Evolutionary conservation across 2,888 invertebrate genomes (phyloP), one percentile per base, ranked within the genome.

Genomic region (Euproctis similis): DNA sequence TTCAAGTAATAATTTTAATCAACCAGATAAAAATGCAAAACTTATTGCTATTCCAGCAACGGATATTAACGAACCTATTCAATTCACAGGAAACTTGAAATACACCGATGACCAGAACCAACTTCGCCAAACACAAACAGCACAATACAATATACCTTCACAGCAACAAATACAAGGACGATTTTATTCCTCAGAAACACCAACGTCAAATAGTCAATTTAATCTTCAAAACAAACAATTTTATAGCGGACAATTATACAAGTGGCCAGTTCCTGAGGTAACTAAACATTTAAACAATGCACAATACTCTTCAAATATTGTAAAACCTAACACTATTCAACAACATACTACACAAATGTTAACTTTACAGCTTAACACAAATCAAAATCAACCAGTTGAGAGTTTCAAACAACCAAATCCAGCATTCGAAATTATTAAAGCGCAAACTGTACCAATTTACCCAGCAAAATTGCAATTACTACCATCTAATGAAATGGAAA

Each of bases 181-280:
- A 36, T 46, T 52, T 30, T 53, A 54, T 31, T 56, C 53, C 25
- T 38, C 59, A 27, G 56, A 41, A 31, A 55, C 53, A 23, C 61
- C 62, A 50, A 48, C 35, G 27, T n/a, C 3, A 8, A 8, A 8
- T 8, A 46, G 42, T 28, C 41, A 36, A 31, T 32, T 34, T 16
- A 53, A 45, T 16, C 39, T 52, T 30, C 36, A 51, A 18, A 49
- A 54, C 7, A 56, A 46, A 33, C 52, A 58, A 42, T 65, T 80
- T 45, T 81, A 80, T 46, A 82, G 82, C 39, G 82, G 81, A 13
- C 82, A 84, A 46, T 48, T 80, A 28, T 84, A 84, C 40, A 68
- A 81, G 47, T 59, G 68, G 24, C 68, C 82, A 12, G 82, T 82
- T 23, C 80, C 80, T 30, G 75, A 78, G 37, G 81, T 82, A 12